Conservation (phyloP, 2,797 vertebrate genomes). For the Cottoperca gobio region DNA sequence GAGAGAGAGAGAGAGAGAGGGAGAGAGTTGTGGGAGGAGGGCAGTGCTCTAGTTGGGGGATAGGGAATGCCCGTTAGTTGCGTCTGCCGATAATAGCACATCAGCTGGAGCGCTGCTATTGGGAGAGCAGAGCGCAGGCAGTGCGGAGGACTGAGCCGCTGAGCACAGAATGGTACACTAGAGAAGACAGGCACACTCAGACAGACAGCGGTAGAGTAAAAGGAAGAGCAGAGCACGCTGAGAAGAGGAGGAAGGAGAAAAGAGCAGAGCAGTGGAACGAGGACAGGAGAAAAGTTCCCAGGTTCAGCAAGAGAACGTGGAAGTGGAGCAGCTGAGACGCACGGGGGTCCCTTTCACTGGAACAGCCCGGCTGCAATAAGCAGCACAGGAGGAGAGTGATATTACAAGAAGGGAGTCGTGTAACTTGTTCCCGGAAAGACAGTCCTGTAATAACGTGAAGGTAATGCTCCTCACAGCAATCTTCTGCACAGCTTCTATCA, state of each 20-base stretch:
- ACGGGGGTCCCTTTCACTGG: slow-evolving; percentile 58
- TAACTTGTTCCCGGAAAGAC: slow-evolving; percentile 62
- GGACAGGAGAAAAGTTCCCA: slow-evolving; percentile 74
- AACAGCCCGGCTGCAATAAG: slow-evolving; percentile 48
- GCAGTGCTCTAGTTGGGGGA: slow-evolving; percentile 84
- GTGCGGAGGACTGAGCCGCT: slow-evolving; percentile 72
- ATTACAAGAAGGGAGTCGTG: slow-evolving; percentile 54
- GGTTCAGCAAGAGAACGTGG: slow-evolving; percentile 73
- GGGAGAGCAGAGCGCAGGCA: slow-evolving; percentile 72
- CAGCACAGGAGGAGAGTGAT: slow-evolving; percentile 62
- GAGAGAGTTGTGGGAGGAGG: slow-evolving; percentile 71
- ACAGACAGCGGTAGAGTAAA: slow-evolving; percentile 32
- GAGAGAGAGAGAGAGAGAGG: slow-evolving; percentile 53
- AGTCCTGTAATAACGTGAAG: slow-evolving; percentile 41
- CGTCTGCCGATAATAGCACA: slow-evolving; percentile 89
- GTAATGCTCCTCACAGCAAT: slow-evolving; percentile 67
- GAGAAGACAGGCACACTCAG: slow-evolving; percentile 54
- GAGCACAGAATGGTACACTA: slow-evolving; percentile 74
- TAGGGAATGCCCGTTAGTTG: slow-evolving; percentile 90
- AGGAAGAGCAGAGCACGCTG: slow-evolving; percentile 31
- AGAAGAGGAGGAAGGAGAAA: slow-evolving; percentile 58
- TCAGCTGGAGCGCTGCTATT: slow-evolving; percentile 79
- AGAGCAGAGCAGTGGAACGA: slow-evolving; percentile 48
- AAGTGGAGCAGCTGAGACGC: slow-evolving; percentile 75
- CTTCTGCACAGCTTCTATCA: slow-evolving; percentile 61